Evolutionary conservation across 2,113 vertebrate genomes (phyloP).

Genomic region (Lasiurus cinereus): DNA sequence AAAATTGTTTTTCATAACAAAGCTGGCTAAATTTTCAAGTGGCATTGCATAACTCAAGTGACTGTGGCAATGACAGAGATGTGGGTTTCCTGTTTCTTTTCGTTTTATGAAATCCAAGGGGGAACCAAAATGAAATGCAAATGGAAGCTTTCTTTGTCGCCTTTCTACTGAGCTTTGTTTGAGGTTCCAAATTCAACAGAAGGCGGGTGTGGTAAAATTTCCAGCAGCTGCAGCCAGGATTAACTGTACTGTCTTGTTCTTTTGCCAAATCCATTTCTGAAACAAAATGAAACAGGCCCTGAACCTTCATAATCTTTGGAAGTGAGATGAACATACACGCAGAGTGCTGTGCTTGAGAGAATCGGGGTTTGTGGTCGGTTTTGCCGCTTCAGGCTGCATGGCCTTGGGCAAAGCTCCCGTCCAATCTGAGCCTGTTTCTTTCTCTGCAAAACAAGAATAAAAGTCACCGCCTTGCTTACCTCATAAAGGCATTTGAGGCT

Average conservation of each 20-base stretch:
- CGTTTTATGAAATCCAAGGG: slow-evolving; percentile 3
- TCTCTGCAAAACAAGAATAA: slow-evolving; percentile 28
- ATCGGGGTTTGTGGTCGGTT: not conserved
- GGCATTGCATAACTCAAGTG: not conserved
- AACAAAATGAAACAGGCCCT: slow-evolving; percentile 28
- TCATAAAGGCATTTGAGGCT: slow-evolving; percentile 61
- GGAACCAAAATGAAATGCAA: slow-evolving; percentile 2
- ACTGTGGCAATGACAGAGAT: not conserved
- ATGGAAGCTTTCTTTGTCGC: slow-evolving; percentile 28
- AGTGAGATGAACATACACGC: not conserved
- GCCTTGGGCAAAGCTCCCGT: not conserved
- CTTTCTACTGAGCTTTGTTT: slow-evolving; percentile 8
- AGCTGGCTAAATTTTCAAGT: slow-evolving; percentile 44
- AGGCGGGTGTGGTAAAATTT: not conserved
- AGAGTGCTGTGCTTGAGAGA: not conserved
- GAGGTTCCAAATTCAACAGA: not conserved
- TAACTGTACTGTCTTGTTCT: slow-evolving; percentile 23
- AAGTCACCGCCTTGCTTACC: slow-evolving; percentile 57
- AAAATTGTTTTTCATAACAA: slow-evolving; percentile 17
- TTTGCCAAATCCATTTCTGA: slow-evolving; percentile 38
- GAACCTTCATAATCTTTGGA: not conserved
- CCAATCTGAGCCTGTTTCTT: not conserved
- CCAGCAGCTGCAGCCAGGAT: slow-evolving; percentile 32
- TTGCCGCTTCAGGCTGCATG: not conserved
- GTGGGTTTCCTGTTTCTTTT: not conserved